Percentiles rank a stretch among this genome's conserved stretches.
Conservation (phyloP, 2,888 invertebrate genomes). For the Meiosimyza platycephala region DNA sequence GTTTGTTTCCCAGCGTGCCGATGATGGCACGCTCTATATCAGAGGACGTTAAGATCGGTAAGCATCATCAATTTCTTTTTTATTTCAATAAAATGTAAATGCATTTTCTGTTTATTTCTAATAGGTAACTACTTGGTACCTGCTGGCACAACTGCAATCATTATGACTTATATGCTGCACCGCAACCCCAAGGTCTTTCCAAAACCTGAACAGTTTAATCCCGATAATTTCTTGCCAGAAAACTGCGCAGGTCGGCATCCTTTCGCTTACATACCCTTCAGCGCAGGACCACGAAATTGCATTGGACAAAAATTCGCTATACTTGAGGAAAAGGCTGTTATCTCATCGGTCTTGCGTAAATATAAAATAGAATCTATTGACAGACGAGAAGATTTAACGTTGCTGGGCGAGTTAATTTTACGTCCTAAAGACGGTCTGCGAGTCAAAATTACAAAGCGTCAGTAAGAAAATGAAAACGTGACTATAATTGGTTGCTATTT, state of each 20-base stretch:
- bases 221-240: conserved; percentile 78
- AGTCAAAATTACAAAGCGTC: conserved; percentile 67
- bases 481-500: conserved; percentile 11
- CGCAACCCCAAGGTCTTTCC: conserved; percentile 74
- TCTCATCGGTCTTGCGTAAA: conserved; percentile 71
- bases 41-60: conserved; percentile 72
- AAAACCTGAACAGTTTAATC: conserved; percentile 76
- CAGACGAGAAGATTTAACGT: conserved; percentile 70
- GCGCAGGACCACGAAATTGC: conserved; percentile 75
- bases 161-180: conserved; percentile 76
- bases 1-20: conserved; percentile 77
- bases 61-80: not conserved
- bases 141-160: conserved; percentile 70
- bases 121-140: conserved; percentile 63
- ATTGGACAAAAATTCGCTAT: conserved; percentile 72
- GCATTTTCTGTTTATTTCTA: not conserved
- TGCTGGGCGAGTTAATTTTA: conserved; percentile 73
- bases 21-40: conserved; percentile 72
- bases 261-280: conserved; percentile 77
- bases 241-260: conserved; percentile 72
- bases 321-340: conserved; percentile 71
- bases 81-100: not conserved
- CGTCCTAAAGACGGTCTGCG: conserved; percentile 71
- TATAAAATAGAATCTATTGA: conserved; percentile 71
- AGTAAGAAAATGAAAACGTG: conserved; percentile 40